phyloP scores from a whole-genome alignment of 2,113 vertebrate species.

The Lota lota region DNA sequence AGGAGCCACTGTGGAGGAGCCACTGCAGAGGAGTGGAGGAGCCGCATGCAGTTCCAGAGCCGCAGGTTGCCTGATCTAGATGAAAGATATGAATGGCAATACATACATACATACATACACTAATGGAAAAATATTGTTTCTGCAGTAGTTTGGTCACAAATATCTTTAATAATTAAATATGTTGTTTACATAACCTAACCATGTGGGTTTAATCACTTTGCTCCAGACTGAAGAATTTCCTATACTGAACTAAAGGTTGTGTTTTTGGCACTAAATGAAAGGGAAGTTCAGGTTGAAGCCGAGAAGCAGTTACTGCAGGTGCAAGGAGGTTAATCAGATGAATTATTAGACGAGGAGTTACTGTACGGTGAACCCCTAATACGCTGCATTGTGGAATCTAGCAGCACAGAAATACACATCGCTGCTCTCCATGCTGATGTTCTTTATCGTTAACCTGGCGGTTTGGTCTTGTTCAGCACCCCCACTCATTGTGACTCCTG shows the following conservation, averaged over 20 bases:
- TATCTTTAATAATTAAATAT: neutral
- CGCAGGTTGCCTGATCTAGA: no score
- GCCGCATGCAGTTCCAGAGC: no score
- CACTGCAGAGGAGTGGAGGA: no score
- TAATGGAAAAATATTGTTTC: neutral
- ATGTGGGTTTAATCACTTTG: neutral
- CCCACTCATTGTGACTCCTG: conserved; percentile 20
- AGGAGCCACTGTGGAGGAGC: no score
- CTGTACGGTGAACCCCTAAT: conserved; percentile 21
- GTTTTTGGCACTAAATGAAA: no score
- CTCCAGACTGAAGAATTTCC: no score
- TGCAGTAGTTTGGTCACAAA: neutral
- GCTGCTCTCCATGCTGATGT: conserved; percentile 7
- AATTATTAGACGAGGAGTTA: conserved; percentile 14
- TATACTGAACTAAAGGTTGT: no score
- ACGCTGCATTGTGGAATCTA: conserved; percentile 31
- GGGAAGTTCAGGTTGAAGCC: no score
- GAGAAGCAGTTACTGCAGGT: neutral
- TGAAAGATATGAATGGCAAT: no score
- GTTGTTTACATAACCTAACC: neutral
- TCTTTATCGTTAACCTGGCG: conserved; percentile 21
- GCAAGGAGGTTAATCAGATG: neutral
- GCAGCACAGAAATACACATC: conserved; percentile 49
- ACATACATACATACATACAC: no score
- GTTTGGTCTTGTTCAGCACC: neutral